Conservation (phyloP, 2,888 invertebrate genomes). For the Nezara viridula region DNA sequence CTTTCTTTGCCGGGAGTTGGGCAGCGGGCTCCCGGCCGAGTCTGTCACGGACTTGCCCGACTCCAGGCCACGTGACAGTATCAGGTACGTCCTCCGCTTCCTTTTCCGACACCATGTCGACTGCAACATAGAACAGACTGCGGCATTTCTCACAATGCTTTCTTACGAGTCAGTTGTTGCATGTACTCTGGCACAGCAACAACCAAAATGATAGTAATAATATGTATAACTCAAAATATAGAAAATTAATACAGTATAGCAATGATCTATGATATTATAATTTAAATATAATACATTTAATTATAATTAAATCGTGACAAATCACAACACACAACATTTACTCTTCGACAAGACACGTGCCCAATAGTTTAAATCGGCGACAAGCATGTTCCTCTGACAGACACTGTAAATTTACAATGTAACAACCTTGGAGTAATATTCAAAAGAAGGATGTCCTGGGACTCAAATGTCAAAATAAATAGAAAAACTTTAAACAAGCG, state of each 20-base stretch:
- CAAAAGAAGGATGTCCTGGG: too few relatives aligned
- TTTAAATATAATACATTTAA: too few relatives aligned
- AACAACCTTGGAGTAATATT: too few relatives aligned
- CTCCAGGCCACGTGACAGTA: conserved; percentile 71
- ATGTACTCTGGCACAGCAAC: background rate
- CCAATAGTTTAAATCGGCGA: too few relatives aligned
- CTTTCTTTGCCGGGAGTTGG: background rate
- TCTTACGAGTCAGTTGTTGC: background rate
- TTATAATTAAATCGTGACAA: too few relatives aligned
- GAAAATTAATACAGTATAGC: background rate
- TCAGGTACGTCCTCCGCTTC: conserved; percentile 73
- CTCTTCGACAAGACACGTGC: too few relatives aligned
- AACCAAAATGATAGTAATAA: background rate
- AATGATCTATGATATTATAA: too few relatives aligned
- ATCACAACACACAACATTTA: too few relatives aligned
- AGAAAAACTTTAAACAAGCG: too few relatives aligned
- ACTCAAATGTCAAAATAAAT: too few relatives aligned
- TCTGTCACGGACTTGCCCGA: conserved; percentile 64
- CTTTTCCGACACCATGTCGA: conserved; percentile 65
- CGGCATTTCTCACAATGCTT: conserved; percentile 22
- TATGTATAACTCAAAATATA: background rate
- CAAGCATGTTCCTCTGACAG: too few relatives aligned
- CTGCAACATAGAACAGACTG: conserved; percentile 65
- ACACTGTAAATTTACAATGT: too few relatives aligned
- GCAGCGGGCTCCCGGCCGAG: conserved; percentile 55